Conservation (phyloP, 1,140 invertebrate genomes). For the Solenopsis invicta region DNA sequence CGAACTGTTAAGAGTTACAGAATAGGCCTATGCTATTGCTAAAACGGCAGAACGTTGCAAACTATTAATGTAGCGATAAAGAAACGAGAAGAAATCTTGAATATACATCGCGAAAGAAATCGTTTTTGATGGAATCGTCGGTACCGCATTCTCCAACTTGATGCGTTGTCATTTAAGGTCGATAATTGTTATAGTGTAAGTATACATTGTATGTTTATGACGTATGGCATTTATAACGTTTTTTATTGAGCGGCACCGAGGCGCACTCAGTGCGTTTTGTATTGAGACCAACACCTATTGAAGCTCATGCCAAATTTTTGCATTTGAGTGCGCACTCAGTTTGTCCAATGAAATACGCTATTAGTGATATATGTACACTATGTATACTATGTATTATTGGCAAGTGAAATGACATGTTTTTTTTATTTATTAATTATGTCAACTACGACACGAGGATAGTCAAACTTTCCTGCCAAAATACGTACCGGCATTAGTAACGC, state of each 20-base stretch:
- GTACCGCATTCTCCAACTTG: neutral
- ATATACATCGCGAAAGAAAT: neutral
- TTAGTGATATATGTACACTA: conserved; percentile 4
- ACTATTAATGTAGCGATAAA: neutral
- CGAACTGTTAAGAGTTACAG: too few relatives aligned
- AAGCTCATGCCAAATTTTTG: too few relatives aligned
- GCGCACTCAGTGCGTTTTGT: too few relatives aligned
- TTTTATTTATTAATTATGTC: neutral
- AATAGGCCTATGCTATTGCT: too few relatives aligned
- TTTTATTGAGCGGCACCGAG: too few relatives aligned
- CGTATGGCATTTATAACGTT: too few relatives aligned
- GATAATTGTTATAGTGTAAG: conserved; percentile 23
- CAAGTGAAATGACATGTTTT: neutral
- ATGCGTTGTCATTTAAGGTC: conserved; percentile 27
- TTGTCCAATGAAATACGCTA: too few relatives aligned
- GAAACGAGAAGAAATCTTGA: neutral
- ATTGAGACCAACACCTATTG: too few relatives aligned
- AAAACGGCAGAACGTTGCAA: neutral
- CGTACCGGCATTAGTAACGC: too few relatives aligned
- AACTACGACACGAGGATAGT: neutral
- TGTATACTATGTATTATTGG: conserved; percentile 6
- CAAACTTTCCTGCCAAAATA: too few relatives aligned
- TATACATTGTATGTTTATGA: conserved; percentile 16
- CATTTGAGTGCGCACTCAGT: too few relatives aligned
- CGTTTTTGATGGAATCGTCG: conserved; percentile 24